phyloP scores from a whole-genome alignment of 1,140 invertebrate species.

The Drosophila subobscura region DNA sequence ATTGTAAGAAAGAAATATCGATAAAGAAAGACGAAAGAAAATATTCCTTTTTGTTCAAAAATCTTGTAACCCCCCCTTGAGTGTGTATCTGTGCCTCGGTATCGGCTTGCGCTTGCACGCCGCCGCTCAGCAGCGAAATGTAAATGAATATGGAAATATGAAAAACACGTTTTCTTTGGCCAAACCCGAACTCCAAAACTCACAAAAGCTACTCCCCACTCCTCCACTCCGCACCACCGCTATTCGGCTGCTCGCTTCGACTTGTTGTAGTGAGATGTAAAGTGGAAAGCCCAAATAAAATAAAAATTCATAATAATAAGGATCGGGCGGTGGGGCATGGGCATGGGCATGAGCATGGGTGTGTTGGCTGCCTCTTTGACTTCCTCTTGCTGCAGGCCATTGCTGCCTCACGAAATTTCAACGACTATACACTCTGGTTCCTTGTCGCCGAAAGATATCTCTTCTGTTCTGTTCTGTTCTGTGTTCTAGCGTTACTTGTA shows the following conservation, averaged over 20 bases:
- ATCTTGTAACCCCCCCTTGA: slow-evolving; percentile 5
- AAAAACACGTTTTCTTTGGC: slow-evolving; percentile 65
- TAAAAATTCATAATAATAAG: slow-evolving; percentile 59
- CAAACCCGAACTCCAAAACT: no score
- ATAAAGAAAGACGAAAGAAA: slow-evolving; percentile 35
- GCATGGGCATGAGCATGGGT: neutral
- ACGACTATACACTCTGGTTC: neutral
- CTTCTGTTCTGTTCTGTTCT: slow-evolving; percentile 6
- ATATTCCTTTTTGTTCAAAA: slow-evolving; percentile 30
- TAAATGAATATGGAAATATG: slow-evolving; percentile 73
- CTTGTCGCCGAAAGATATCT: no score
- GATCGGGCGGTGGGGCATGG: slow-evolving; percentile 11
- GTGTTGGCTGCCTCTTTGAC: neutral
- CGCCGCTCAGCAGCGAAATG: slow-evolving; percentile 34
- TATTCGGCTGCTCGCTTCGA: slow-evolving; percentile 2
- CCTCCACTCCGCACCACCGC: no score
- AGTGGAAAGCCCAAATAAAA: slow-evolving; percentile 66
- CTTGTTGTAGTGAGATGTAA: slow-evolving; percentile 40
- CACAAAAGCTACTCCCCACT: no score
- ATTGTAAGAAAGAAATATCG: slow-evolving; percentile 25
- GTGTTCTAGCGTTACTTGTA: slow-evolving; percentile 13
- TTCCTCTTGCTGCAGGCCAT: slow-evolving; percentile 10
- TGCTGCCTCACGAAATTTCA: slow-evolving; percentile 28
- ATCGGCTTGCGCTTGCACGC: slow-evolving; percentile 4
- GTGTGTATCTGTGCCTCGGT: slow-evolving; percentile 12